Conservation (phyloP, 2,113 vertebrate species). For the Ovis canadensis region DNA sequence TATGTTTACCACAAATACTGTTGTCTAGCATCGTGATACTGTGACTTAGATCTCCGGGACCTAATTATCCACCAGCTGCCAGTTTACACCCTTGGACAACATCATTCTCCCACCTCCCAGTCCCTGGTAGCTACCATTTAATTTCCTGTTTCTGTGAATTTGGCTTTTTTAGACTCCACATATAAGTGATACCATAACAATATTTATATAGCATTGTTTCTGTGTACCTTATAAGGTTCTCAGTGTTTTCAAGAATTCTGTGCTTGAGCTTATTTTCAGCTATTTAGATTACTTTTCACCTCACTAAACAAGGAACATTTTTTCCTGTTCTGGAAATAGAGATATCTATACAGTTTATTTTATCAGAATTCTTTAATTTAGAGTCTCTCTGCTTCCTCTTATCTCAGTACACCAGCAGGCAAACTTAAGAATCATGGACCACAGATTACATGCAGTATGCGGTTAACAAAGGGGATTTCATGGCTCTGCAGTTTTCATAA, state of each 20-base stretch:
- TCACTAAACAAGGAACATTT: background rate
- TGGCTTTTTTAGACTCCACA: background rate
- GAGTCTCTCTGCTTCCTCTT: background rate
- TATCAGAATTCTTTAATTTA: background rate
- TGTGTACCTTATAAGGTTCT: background rate
- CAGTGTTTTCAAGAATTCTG: background rate
- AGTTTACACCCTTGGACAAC: background rate
- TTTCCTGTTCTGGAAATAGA: background rate
- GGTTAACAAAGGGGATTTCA: slow-evolving; percentile 6
- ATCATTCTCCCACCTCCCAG: background rate
- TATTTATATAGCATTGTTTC: background rate
- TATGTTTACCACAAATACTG: background rate
- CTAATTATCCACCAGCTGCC: background rate
- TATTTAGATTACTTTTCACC: slow-evolving; percentile 6
- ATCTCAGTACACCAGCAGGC: slow-evolving; percentile 49
- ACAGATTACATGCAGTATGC: slow-evolving; percentile 4
- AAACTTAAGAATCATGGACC: slow-evolving; percentile 27
- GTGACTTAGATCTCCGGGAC: background rate
- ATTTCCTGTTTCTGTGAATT: background rate
- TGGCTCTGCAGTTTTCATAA: slow-evolving; percentile 26
- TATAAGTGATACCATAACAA: background rate
- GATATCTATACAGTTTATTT: slow-evolving; percentile 14
- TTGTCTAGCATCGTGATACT: background rate
- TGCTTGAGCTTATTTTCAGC: background rate
- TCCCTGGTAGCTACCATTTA: background rate